Base-by-base conservation (phyloP, 2,888 invertebrate species). In the Tricholauxania praeusta region DNA sequence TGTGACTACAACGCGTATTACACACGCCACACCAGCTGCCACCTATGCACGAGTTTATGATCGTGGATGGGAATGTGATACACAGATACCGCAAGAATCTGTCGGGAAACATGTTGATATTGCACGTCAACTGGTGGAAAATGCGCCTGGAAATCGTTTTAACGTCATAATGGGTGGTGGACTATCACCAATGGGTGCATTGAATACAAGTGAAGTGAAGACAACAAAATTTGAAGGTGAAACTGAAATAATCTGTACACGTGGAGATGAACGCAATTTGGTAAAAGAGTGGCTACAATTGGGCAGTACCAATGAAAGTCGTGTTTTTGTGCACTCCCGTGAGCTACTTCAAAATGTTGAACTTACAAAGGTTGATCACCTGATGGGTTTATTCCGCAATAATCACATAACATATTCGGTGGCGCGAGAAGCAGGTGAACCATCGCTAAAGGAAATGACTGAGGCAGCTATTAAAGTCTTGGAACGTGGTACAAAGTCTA, bases 81-180 rank as follows among this genome's bases (percentile, higher is more conserved):
- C 85, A 7, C 75, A 81, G 79, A 83, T 88, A 48, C 87, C 88
- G 0, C 19, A 70, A 1, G 81, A 82, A 22, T 81, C 83, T 0
- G 72, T 90, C 88, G 83, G 82, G 79, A 71, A 89, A 78, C 82
- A 84, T 62, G 76, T 74, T 0, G 92, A 92, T 78, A 91, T 92
- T 71, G 91, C 91, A 0, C 84, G 90, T 1, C 92, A 92, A 79
- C 85, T 92, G 67, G 86, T 92, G 28, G 90, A 91, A 79, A 89
- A 90, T 77, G 86, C 87, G 12, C 91, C 92, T 0, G 92, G 92
- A 60, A 90, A 87, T 78, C 87, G 89, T 69, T 88, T 91, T 49
- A 91, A 91, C 83, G 92, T 91, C 1, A 89, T 92, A 10, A 86
- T 92, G 81, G 92, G 92, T 15, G 92, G 92, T 3, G 92, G 92